Evolutionary conservation across 2,888 invertebrate genomes (phyloP).

Genomic region (Euphydryas editha): DNA sequence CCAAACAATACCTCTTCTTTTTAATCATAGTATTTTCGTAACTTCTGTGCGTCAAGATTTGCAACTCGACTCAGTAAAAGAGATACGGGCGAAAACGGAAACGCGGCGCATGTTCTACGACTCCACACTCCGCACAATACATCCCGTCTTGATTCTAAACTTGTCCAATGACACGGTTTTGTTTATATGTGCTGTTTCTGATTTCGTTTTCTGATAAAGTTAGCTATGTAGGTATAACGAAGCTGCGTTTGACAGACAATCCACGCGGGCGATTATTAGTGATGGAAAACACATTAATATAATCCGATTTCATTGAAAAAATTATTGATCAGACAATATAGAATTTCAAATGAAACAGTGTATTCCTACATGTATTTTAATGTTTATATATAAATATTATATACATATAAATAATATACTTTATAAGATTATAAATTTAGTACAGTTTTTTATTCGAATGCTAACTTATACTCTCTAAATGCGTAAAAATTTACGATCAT

Average conservation of each 20-base stretch:
- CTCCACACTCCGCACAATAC: not conserved
- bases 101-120: not conserved
- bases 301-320: too few species aligned
- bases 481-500: slow-evolving; percentile 35
- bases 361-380: too few species aligned
- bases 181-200: not conserved
- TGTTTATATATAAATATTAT: too few species aligned
- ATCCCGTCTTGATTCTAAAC: not conserved
- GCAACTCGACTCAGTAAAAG: not conserved
- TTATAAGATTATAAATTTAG: not conserved
- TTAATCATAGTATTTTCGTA: not conserved
- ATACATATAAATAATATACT: not conserved
- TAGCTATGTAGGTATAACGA: not conserved
- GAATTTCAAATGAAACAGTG: too few species aligned
- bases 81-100: slow-evolving; percentile 7
- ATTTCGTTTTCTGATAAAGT: not conserved
- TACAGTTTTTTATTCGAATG: not conserved
- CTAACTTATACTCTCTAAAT: slow-evolving; percentile 15
- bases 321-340: too few species aligned
- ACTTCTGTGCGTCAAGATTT: slow-evolving; percentile 2
- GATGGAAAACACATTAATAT: too few species aligned
- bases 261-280: too few species aligned
- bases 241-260: not conserved
- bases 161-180: not conserved
- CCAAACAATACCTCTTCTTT: not conserved